Evolutionary conservation across 2,113 vertebrate species (phyloP).

Genomic region (Microtus montanus): DNA sequence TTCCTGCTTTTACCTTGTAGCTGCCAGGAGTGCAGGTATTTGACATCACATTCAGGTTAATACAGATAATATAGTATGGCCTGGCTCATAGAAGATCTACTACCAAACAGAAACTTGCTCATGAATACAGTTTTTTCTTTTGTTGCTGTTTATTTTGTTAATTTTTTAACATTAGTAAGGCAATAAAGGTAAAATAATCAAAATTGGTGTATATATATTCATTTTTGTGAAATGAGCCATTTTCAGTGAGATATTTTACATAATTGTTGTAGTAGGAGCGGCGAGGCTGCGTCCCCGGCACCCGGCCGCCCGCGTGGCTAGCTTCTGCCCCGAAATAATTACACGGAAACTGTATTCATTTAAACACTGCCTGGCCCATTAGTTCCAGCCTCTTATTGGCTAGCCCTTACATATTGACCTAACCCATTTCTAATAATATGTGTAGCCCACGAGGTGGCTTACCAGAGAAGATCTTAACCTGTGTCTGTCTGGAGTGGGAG

Average conservation of each 20-base stretch:
- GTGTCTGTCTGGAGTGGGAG: too few species aligned
- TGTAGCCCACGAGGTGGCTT: too few species aligned
- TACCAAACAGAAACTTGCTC: not conserved
- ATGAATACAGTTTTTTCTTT: not conserved
- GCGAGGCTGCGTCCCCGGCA: too few species aligned
- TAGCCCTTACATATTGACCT: too few species aligned
- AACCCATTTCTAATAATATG: too few species aligned
- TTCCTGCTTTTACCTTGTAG: not conserved
- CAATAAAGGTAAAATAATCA: constrained; percentile 37
- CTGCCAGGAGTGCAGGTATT: not conserved
- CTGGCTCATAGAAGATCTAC: constrained; percentile 18
- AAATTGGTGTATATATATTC: not conserved
- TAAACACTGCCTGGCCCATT: too few species aligned
- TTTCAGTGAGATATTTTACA: not conserved
- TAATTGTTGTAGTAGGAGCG: too few species aligned
- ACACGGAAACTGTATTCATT: too few species aligned
- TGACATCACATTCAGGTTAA: not conserved
- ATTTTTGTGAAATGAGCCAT: not conserved
- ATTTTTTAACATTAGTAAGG: constrained; percentile 1
- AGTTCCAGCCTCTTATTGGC: too few species aligned
- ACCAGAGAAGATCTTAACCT: too few species aligned
- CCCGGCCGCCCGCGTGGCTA: too few species aligned
- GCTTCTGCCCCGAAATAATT: too few species aligned
- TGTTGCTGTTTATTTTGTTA: constrained; percentile 14
- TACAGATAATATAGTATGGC: not conserved